Base-by-base conservation (phyloP, 2,888 invertebrate genomes). In the Philonicus albiceps region DNA sequence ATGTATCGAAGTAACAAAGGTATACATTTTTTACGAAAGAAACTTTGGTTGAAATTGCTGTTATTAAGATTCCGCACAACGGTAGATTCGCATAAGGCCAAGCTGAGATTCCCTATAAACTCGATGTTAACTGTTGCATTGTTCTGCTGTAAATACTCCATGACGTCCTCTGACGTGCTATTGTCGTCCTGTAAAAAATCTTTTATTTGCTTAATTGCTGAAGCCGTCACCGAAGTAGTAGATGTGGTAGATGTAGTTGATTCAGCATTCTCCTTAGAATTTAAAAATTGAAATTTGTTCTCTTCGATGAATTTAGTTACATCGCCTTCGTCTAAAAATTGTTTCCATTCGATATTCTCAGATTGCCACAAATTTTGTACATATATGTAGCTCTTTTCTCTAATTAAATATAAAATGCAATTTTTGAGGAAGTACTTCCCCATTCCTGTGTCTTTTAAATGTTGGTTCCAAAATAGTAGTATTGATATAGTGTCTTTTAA, bases 81-180 rank as follows among this genome's bases (percentile, higher is more conserved):
- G 11, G 64, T 27, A 22, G 64, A 93, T 89, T 94, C 94, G 89
- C 95, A 94, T 88, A 96, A 93, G 76, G 94, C 94, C 87, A 95
- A 95, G 89, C 95, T 95, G 89, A 96, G 93, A 88, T 94, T 93
- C 90, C 95, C 93, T 89, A 96, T 94, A 90, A 96, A 96, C 80
- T 93, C 91, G 80, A 94, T 94, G 87, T 95, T 93, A 88, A 93
- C 93, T 83, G 89, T 89, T 89, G 88, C 87, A 88, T 91, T 90
- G 88, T 92, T 91, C 53, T 27, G 43, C 90, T 93, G 93, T 89
- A 95, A 94, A 94, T 95, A 95, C 90, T 93, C 94, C 89, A 93
- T 94, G 88, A 94, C 93, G 87, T 92, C 92, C 90, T 95, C 94
- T 3, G 40, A 11, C 76, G 93, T 93, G 55, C 91, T 90, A 85